phyloP scores from a whole-genome alignment of 2,797 vertebrate species.

The Nyctibius grandis region DNA sequence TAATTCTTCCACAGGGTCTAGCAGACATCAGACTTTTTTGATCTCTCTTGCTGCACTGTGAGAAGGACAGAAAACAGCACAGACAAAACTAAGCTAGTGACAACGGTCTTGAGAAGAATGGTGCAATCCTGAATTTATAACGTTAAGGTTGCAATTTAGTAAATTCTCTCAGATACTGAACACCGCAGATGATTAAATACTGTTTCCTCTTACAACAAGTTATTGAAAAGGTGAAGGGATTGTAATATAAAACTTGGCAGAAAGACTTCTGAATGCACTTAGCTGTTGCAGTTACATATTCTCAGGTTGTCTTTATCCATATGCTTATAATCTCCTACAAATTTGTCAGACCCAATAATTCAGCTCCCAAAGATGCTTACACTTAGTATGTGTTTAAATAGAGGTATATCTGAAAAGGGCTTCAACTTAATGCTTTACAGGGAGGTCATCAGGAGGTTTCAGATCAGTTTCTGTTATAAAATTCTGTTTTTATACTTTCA shows the following conservation, averaged over 20 bases:
- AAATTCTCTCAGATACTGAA: constrained; percentile 3
- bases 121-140: constrained; percentile 33
- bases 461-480: constrained; percentile 38
- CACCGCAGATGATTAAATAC: constrained; percentile 18
- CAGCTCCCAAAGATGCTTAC: constrained; percentile 9
- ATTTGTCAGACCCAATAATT: constrained; percentile 31
- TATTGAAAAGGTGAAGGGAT: constrained; percentile 57
- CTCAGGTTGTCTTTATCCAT: not conserved
- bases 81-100: constrained; percentile 33
- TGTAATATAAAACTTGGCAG: constrained; percentile 42
- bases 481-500: constrained; percentile 32
- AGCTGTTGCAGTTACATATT: not conserved
- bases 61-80: constrained; percentile 46
- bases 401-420: not conserved
- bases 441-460: constrained; percentile 15
- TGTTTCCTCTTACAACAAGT: constrained; percentile 22
- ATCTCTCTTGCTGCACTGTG: not conserved
- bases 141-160: constrained; percentile 38
- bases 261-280: constrained; percentile 41
- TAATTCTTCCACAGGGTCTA: constrained; percentile 10
- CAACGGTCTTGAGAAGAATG: constrained; percentile 39
- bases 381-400: not conserved
- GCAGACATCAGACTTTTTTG: not conserved
- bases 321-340: constrained; percentile 17
- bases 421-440: not conserved